Percentiles rank a stretch among this genome's conserved stretches.
These are phyloP conservation scores for Lemur catta DNA, from an alignment of 2,797 vertebrate species.

Conservation along the genomic window DNA sequence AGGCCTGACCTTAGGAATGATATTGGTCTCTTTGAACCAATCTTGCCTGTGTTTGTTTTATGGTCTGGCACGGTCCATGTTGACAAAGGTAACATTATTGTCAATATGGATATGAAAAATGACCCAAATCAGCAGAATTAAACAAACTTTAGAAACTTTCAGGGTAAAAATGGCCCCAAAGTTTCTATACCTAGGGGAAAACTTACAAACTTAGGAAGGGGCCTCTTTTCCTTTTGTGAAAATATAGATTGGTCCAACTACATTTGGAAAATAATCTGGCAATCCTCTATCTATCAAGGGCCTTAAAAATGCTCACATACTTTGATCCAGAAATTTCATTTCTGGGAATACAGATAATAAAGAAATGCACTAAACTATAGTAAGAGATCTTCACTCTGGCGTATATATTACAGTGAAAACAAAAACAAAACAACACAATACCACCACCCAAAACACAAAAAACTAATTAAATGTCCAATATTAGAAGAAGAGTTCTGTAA, in stretches of 20 bases:
- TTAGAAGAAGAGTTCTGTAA: background rate
- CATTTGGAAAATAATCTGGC: background rate
- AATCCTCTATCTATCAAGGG: background rate
- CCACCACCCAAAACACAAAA: background rate
- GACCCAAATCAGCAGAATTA: background rate
- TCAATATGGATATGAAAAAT: background rate
- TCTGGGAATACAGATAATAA: background rate
- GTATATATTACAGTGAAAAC: background rate
- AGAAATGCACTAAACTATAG: background rate
- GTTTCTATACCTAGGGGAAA: background rate
- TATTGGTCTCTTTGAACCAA: background rate
- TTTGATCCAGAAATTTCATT: constrained; percentile 20
- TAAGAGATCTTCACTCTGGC: background rate
- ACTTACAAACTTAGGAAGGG: background rate
- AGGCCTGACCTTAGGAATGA: background rate
- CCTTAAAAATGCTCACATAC: background rate
- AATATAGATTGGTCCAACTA: background rate
- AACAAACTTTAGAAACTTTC: background rate
- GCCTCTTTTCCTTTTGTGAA: background rate
- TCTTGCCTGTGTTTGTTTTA: background rate
- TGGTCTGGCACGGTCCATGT: background rate
- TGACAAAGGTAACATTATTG: background rate
- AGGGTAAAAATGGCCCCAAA: background rate
- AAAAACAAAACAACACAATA: background rate
- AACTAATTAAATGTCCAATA: background rate